These are phyloP conservation scores for Crocuta crocuta DNA, from an alignment of 2,113 vertebrate genomes.

Conservation along the genomic window DNA sequence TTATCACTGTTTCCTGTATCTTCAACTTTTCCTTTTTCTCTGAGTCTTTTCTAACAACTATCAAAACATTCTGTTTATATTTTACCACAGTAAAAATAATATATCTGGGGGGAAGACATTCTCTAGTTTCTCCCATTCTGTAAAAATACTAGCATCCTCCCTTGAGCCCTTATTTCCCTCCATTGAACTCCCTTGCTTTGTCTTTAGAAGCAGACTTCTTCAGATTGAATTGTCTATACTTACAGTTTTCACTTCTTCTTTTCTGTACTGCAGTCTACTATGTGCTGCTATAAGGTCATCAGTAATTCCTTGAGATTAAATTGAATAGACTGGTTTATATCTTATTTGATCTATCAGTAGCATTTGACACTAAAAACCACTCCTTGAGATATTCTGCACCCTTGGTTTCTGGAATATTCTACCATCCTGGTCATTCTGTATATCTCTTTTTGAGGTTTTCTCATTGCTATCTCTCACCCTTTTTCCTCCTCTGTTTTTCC, in stretches of 20 bases:
- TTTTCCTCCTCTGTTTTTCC: not conserved
- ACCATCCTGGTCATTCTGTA: not conserved
- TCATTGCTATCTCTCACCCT: not conserved
- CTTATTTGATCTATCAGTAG: slow-evolving; percentile 35
- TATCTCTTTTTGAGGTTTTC: not conserved
- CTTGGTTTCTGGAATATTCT: not conserved
- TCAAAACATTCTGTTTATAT: slow-evolving; percentile 39
- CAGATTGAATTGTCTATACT: not conserved
- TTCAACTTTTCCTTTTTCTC: slow-evolving; percentile 6
- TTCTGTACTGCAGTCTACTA: not conserved
- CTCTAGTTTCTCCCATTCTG: not conserved
- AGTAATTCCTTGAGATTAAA: slow-evolving; percentile 21
- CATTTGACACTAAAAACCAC: not conserved
- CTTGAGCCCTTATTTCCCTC: slow-evolving; percentile 14
- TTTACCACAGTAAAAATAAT: not conserved
- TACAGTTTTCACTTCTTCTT: slow-evolving; percentile 32
- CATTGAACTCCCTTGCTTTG: not conserved
- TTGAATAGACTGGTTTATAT: not conserved
- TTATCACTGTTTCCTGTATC: not conserved
- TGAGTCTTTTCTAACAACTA: not conserved
- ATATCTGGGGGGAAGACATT: not conserved
- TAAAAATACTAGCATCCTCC: not conserved
- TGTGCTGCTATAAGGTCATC: not conserved
- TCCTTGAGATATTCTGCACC: not conserved
- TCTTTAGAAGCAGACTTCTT: slow-evolving; percentile 51